Base-by-base conservation (phyloP, 2,797 vertebrate species). In the Acanthurus leucopareius region DNA sequence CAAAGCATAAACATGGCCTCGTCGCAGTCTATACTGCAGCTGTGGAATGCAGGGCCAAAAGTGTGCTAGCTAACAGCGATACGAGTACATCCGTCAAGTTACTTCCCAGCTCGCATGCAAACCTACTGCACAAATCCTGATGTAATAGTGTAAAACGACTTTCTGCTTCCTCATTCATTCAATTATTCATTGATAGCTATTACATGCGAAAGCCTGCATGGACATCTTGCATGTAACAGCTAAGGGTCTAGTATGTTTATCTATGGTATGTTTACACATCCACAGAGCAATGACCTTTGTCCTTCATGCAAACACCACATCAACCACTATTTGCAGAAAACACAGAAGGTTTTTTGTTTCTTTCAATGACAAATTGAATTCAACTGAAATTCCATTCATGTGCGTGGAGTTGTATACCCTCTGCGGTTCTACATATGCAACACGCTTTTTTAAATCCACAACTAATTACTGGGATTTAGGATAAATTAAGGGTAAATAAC, bases 211-310 rank as follows among this genome's bases (percentile, higher is more conserved):
- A 3, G 7, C 38, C 58, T 20, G 19, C 11, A 38, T 11, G 10
- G 17, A 16, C 5, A 16, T 61, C 47, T 48, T 38, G 17, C 15
- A 60, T 63, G 48, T 35, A 14, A 35, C 20, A 48, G 44, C 32
- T 47, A 40, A 19, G 51, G 6, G 40, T 38, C 52, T 35, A 4
- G 20, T 28, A 10, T 67, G 32, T 60, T 73, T 73, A 63, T 61
- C 80, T 70, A 16, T 28, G 35, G 16, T 7, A 16, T 40, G 61
- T 83, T 65, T 77, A 66, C 51, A 57, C 57, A 56, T 45, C 15
- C n/a, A 52, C 25, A 76, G 51, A 58, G 52, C 54, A 48, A 42
- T 47, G 71, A 87, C 79, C 87, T 91, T 89, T 83, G 80, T 59
- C 38, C 67, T 63, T 7, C 38, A 49, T 40, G 63, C 47, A 79